Conservation (phyloP, 2,797 vertebrate genomes). For the Lophius americanus region DNA sequence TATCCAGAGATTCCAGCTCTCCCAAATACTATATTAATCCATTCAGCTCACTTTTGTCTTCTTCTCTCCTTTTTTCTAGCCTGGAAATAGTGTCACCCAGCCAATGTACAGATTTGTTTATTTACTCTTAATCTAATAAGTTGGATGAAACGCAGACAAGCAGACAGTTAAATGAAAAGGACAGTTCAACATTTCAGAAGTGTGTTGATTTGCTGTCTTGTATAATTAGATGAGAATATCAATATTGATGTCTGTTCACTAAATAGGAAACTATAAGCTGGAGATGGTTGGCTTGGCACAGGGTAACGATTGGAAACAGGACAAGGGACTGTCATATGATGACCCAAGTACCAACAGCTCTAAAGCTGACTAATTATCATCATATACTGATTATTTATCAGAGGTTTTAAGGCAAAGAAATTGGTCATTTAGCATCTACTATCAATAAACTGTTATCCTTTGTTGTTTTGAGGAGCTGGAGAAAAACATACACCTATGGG, state of each 20-base stretch:
- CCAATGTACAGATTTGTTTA: constrained; percentile 10
- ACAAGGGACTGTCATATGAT: background rate
- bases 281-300: constrained; percentile 7
- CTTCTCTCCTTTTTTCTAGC: background rate
- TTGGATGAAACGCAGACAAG: no score
- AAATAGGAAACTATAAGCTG: constrained; percentile 1
- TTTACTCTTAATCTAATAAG: no score
- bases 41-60: constrained; percentile 1
- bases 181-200: constrained; percentile 5
- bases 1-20: constrained; percentile 17
- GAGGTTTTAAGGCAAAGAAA: no score
- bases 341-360: background rate
- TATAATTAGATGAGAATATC: background rate
- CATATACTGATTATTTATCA: constrained; percentile 2
- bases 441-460: no score
- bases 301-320: constrained; percentile 6
- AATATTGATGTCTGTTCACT: background rate
- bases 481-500: no score
- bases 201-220: background rate
- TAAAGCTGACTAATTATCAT: constrained; percentile 18
- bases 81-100: background rate
- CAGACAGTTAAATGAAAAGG: background rate
- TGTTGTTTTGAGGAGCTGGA: no score
- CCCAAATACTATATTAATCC: constrained; percentile 9
- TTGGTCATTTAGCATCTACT: background rate